Base-by-base conservation (phyloP, 2,888 invertebrate species). In the Nudaria mundana region DNA sequence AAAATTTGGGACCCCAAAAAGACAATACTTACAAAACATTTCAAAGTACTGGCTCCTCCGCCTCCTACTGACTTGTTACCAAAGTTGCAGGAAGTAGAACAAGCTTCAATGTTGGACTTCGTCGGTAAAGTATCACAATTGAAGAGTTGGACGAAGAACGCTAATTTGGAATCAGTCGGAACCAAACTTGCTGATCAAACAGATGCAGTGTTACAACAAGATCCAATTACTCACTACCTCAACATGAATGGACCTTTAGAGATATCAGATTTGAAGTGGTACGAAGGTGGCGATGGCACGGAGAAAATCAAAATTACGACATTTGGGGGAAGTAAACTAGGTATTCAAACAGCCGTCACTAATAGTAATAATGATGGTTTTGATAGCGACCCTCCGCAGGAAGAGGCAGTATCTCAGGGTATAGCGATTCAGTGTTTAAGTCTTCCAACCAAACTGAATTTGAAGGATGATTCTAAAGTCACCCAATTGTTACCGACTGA, bases 401-500 rank as follows among this genome's bases (percentile, higher is more conserved):
- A 85, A 40, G 87, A 89, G 40, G 78, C 71, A 1, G 72, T 82
- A 0, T 78, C 87, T 1, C 82, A 81, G 34, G 88, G 86, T 31
- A 65, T 84, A 29, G 91, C 92, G 0, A 85, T 92, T 15, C 92
- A 92, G 64, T 92, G 92, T 61, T 68, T 92, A 14, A 76, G 80
- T 56, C 76, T 92, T 50, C 92, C 92, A 8, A 56, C 82, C 3
- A 80, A 77, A 37, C 74, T 91, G 44, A 86, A 84, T 45, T 71
- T 88, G 12, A 75, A 76, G 37, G 84, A 86, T 26, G 86, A 90
- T 57, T 76, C 91, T 30, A 88, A 81, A 59, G 87, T 93, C 10
- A 90, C 91, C 0, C 92, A 93, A 57, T 90, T 95, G 28, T 66
- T 93, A 41, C 93, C 94, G 0, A 93, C 93, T 0, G 91, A 91